Evolutionary conservation across 2,888 invertebrate species (phyloP).

Genomic region (Drosophila barbarae): DNA sequence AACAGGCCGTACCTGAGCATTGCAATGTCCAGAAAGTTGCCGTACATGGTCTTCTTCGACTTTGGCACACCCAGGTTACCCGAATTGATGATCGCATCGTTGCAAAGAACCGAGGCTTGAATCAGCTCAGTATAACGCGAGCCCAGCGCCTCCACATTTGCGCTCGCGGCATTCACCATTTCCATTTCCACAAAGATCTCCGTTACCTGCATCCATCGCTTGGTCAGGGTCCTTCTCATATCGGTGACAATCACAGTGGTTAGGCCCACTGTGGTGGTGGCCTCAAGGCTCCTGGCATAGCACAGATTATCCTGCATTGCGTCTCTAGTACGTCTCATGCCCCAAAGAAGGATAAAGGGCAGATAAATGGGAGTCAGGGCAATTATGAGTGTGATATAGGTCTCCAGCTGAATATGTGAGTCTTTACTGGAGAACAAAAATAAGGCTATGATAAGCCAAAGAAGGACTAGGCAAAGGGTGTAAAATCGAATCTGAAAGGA

Average conservation of each 20-base stretch:
- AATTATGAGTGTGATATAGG: constrained; percentile 36
- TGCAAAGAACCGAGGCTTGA: constrained; percentile 48
- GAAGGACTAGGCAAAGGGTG: background rate
- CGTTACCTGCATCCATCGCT: constrained; percentile 32
- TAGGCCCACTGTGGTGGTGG: constrained; percentile 46
- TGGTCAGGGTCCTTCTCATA: constrained; percentile 43
- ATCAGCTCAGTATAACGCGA: constrained; percentile 30
- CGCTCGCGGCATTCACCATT: background rate
- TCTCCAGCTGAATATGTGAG: constrained; percentile 4
- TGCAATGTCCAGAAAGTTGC: constrained; percentile 42
- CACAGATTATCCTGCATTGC: constrained; percentile 25
- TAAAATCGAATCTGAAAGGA: constrained; percentile 16
- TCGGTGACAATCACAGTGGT: constrained; percentile 51
- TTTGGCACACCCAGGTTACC: constrained; percentile 47
- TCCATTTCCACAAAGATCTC: constrained; percentile 49
- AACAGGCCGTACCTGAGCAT: constrained; percentile 32
- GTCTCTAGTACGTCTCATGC: constrained; percentile 19
- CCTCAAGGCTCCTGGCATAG: constrained; percentile 47
- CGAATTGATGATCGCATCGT: constrained; percentile 33
- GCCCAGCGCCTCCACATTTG: accelerated
- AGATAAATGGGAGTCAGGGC: constrained; percentile 39
- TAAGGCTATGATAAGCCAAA: constrained; percentile 7
- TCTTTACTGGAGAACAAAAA: background rate
- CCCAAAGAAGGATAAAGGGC: constrained; percentile 42
- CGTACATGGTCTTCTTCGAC: constrained; percentile 33